Evolutionary conservation across 2,797 vertebrate species (phyloP), one percentile per base, ranked within the genome.

Genomic region (Setipinna tenuifilis): DNA sequence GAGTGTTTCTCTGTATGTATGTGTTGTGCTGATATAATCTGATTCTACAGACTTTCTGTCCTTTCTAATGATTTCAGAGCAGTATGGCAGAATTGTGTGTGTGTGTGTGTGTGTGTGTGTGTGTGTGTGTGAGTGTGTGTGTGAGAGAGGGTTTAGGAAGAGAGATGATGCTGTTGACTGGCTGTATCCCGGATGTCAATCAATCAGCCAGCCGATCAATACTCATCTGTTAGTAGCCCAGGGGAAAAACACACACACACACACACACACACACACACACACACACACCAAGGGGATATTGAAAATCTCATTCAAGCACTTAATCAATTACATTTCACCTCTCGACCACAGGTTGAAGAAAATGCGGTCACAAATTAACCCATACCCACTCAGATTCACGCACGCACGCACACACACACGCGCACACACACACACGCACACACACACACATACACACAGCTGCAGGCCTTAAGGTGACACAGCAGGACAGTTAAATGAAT

Each of bases 171-270:
- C 90, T 92, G 91, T 92, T 93, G 92, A 92, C 90, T 90, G 89
- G 82, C 89, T 90, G 92, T 91, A 90, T 87, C 91, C 88, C 50
- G 35, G 87, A 90, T 91, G 91, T 91, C 91, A 93, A 93, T 95
- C 93, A 95, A 93, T 95, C 94, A 94, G 90, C 95, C 92, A 92
- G 89, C 88, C 90, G 91, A 95, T 95, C 93, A 91, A 95, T 95
- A 94, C 92, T 94, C 93, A 93, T 94, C 93, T 93, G 83, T 90
- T 88, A 85, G 68, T 89, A 88, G 88, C 89, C 92, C 91, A 84
- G 88, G 89, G 46, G 87, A 89, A 92, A 93, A 44, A 48, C 48
- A 25, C 82, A 59, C 48, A 81, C 82, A 59, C 61, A 59, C 81
- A 68, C 83, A 31, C 85, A 65, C 78, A 25, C 82, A 84, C 81